Evolutionary conservation across 2,797 vertebrate species (phyloP).

Genomic region (Cynodonichthys magdalenae): DNA sequence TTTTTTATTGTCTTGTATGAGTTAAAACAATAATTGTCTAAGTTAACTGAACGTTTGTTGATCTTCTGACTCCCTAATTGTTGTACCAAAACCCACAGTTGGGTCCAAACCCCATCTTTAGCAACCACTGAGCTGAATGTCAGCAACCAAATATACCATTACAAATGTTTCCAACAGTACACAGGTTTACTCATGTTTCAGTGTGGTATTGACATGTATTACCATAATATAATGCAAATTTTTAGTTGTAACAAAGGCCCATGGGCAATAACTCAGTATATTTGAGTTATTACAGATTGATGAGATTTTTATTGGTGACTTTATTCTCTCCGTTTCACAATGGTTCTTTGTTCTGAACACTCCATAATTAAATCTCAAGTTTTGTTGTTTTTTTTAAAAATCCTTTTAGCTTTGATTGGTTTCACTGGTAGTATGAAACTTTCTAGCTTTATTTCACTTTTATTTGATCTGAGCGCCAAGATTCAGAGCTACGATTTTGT

Average conservation of each 20-base stretch:
- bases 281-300: slow-evolving; percentile 23
- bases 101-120: too few species aligned
- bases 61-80: too few species aligned
- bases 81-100: too few species aligned
- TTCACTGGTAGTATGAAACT: slow-evolving; percentile 43
- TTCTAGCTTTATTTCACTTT: slow-evolving; percentile 59
- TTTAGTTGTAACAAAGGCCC: slow-evolving; percentile 3
- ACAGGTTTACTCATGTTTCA: background rate
- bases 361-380: slow-evolving; percentile 42
- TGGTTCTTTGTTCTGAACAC: slow-evolving; percentile 19
- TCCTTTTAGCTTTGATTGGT: slow-evolving; percentile 38
- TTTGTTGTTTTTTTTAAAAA: slow-evolving; percentile 41
- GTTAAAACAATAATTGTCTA: too few species aligned
- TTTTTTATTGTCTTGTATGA: too few species aligned
- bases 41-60: too few species aligned
- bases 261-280: background rate
- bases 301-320: slow-evolving; percentile 28
- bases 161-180: too few species aligned
- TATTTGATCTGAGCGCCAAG: slow-evolving; percentile 58
- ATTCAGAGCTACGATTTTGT: slow-evolving; percentile 55
- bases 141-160: too few species aligned
- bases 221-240: background rate
- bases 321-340: background rate
- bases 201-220: background rate
- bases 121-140: too few species aligned